These are phyloP conservation scores for Amblyjoppa proteus DNA, from an alignment of 2,888 invertebrate genomes.

Conservation along the genomic window DNA sequence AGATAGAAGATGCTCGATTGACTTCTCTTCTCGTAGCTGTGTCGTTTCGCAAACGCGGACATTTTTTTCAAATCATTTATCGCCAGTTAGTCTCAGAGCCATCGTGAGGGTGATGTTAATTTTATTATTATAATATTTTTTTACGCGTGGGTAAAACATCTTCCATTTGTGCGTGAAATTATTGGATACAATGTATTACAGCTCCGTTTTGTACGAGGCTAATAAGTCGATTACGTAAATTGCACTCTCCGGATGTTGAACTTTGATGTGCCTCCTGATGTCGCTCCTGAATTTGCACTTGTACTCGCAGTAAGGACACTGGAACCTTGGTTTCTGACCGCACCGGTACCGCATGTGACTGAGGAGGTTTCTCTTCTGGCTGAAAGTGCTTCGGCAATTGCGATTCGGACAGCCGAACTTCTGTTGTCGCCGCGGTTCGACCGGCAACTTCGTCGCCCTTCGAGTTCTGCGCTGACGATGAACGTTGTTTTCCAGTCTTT, in stretches of 20 bases:
- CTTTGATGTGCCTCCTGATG: slow-evolving; percentile 41
- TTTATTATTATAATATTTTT: background rate
- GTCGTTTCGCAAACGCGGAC: background rate
- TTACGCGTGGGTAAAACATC: background rate
- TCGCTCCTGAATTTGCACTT: slow-evolving; percentile 44
- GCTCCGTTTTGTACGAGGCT: background rate
- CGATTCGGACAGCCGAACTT: slow-evolving; percentile 30
- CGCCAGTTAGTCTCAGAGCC: slow-evolving; percentile 6
- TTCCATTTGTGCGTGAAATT: slow-evolving; percentile 5
- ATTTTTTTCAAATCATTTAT: too few relatives aligned
- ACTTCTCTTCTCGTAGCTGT: background rate
- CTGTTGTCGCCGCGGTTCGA: slow-evolving; percentile 18
- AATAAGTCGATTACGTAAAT: slow-evolving; percentile 66
- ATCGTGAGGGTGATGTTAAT: background rate
- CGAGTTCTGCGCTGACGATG: background rate
- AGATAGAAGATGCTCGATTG: slow-evolving; percentile 21
- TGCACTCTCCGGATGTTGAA: slow-evolving; percentile 11
- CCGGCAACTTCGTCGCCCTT: slow-evolving; percentile 41
- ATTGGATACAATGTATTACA: background rate
- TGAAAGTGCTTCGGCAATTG: slow-evolving; percentile 67
- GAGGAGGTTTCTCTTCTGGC: slow-evolving; percentile 40
- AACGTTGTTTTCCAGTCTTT: background rate
- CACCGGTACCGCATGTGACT: slow-evolving; percentile 77
- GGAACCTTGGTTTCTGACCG: slow-evolving; percentile 76
- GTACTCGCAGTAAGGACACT: slow-evolving; percentile 74